Evolutionary conservation across 2,797 vertebrate species (phyloP).

Genomic region (Cyprinella venusta): DNA sequence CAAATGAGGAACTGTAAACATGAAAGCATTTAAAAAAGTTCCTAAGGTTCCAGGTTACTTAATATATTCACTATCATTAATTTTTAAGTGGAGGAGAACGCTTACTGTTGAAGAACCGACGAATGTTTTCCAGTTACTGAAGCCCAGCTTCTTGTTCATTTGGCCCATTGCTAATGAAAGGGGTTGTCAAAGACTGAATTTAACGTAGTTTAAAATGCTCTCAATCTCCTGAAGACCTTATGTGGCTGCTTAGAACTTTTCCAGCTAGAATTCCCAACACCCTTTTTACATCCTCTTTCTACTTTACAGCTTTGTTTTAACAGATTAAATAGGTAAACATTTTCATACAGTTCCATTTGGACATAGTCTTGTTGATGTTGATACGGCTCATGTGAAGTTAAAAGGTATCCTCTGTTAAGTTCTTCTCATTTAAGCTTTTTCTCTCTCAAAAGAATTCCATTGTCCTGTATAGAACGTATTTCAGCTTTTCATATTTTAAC

Average conservation of each 20-base stretch:
- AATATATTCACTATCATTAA: constrained; percentile 36
- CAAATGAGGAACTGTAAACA: not conserved
- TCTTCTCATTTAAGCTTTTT: not conserved
- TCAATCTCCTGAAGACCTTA: constrained; percentile 15
- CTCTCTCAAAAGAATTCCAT: not conserved
- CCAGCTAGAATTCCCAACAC: constrained; percentile 23
- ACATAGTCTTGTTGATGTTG: constrained; percentile 37
- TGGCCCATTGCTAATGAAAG: constrained; percentile 46
- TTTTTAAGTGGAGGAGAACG: constrained; percentile 23
- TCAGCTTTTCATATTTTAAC: not conserved
- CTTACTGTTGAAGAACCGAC: constrained; percentile 15
- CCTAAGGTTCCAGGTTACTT: not conserved
- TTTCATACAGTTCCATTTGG: not conserved
- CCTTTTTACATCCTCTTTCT: constrained; percentile 13
- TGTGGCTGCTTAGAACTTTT: constrained; percentile 15
- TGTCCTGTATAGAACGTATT: not conserved
- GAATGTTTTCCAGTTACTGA: constrained; percentile 25
- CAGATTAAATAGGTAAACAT: constrained; percentile 31
- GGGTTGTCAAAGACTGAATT: constrained; percentile 40
- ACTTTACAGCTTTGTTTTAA: constrained; percentile 8
- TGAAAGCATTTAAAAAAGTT: not conserved
- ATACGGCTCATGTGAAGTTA: not conserved
- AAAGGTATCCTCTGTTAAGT: not conserved
- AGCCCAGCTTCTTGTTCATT: constrained; percentile 24
- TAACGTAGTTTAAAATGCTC: constrained; percentile 24